These are phyloP conservation scores for Casuarius casuarius DNA, from an alignment of 2,113 vertebrate species.

Conservation along the genomic window DNA sequence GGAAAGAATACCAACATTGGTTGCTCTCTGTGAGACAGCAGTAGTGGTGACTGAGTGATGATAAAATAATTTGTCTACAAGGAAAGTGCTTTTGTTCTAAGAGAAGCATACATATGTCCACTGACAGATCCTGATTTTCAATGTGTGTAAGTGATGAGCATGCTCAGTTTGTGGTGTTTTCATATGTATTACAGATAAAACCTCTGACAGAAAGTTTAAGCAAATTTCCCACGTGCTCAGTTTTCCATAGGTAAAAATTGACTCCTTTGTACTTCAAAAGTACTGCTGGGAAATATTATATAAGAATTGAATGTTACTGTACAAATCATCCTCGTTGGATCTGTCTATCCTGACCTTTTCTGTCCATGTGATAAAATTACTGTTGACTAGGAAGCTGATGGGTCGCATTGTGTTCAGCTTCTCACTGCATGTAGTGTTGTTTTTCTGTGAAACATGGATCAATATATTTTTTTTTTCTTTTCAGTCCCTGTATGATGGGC, in stretches of 20 bases:
- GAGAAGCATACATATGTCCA: neutral
- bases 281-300: neutral
- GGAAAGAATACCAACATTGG: neutral
- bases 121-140: neutral
- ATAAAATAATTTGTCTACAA: neutral
- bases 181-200: neutral
- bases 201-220: neutral
- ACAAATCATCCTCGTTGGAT: constrained; percentile 32
- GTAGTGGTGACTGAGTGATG: neutral
- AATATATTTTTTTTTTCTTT: neutral
- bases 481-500: neutral
- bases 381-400: constrained; percentile 52
- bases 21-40: neutral
- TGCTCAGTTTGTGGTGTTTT: neutral
- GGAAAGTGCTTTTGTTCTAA: neutral
- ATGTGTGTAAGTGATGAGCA: neutral
- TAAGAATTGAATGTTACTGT: constrained; percentile 42
- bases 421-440: neutral
- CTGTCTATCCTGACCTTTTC: constrained; percentile 52
- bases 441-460: neutral
- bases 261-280: constrained; percentile 33
- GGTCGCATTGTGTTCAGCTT: constrained; percentile 2
- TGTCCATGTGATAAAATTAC: constrained; percentile 9
- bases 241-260: constrained; percentile 13
- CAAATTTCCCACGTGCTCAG: neutral